Evolutionary conservation across 2,888 invertebrate genomes (phyloP).

Genomic region (Margaritifera margaritifera): DNA sequence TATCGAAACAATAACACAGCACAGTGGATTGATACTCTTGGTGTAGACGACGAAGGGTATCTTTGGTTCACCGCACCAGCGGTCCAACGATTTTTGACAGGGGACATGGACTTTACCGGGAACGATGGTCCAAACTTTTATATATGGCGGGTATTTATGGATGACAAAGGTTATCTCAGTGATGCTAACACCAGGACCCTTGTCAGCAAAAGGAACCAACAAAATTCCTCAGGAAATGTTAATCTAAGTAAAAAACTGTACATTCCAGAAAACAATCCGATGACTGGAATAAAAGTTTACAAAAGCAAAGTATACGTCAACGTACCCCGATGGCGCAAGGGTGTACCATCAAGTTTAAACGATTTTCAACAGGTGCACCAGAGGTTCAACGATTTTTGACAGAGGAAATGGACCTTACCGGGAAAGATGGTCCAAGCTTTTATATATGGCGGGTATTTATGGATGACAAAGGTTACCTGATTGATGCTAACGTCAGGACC

Average conservation of each 20-base stretch:
- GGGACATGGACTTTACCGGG: conserved; percentile 6
- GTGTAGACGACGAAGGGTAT: conserved; percentile 30
- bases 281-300: conserved; percentile 10
- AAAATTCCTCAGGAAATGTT: too few relatives aligned
- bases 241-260: neutral
- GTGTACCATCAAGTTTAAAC: conserved; percentile 17
- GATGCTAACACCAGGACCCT: too few relatives aligned
- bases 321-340: conserved; percentile 9
- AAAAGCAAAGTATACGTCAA: conserved; percentile 8
- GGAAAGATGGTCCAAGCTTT: too few relatives aligned
- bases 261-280: conserved; percentile 9
- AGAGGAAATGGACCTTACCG: too few relatives aligned
- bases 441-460: too few relatives aligned
- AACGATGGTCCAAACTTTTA: conserved; percentile 4
- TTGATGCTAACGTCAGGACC: conserved; percentile 1
- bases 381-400: too few relatives aligned
- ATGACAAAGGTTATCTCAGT: conserved; percentile 2
- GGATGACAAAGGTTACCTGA: too few relatives aligned
- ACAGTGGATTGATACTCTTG: conserved; percentile 41
- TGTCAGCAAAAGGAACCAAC: too few relatives aligned
- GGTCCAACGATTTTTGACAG: conserved; percentile 19
- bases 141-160: conserved; percentile 6
- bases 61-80: conserved; percentile 41
- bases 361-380: conserved; percentile 15
- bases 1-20: conserved; percentile 21